Base-by-base conservation (phyloP, 2,888 invertebrate genomes). In the Carpatolechia fugitivella region DNA sequence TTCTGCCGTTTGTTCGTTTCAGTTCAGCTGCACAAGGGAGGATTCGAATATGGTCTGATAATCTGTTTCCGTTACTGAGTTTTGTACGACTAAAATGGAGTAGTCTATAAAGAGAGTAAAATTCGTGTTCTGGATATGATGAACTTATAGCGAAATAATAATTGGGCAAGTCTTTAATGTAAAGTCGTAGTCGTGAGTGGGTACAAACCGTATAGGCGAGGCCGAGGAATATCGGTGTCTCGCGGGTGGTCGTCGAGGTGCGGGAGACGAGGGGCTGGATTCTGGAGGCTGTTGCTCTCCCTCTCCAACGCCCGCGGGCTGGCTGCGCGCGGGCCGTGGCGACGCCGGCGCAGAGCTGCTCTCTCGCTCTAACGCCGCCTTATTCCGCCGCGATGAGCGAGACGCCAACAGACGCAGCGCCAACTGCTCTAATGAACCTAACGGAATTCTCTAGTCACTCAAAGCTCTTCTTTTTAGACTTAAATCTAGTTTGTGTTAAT, bases 201-300 rank as follows among this genome's bases (percentile, higher is more conserved):
- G n/a, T n/a, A n/a, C 46, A 57, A 60, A 91, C 87, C 94, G 89
- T 65, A 96, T 95, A 2, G 96, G 96, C 29, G 96, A 96, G 7
- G 95, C 93, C 46, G 95, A 95, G 65, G 95, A 94, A 65, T 95
- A 94, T 52, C 95, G 90, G 70, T 94, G 94, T 60, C 62, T 5
- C 70, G 55, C 56, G 64, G 46, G 69, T 10, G 7, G 60, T 55
- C 55, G 58, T 59, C 58, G 65, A 91, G 93, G 93, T 91, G 61
- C 60, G 51, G 64, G 63, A 47, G 93, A 56, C 54, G 63, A 59
- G 56, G 68, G 93, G 10, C 93, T 94, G 51, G 95, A 95, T 55
- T 93, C 95, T 36, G 93, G 93, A 41, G 95, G 95, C n/a, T 93
- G 94, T 24, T 24, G 24, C 24, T 24, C 3, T 24, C 24, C 24